Evolutionary conservation across 1,140 invertebrate genomes (phyloP).

Genomic region (Drosophila elegans): DNA sequence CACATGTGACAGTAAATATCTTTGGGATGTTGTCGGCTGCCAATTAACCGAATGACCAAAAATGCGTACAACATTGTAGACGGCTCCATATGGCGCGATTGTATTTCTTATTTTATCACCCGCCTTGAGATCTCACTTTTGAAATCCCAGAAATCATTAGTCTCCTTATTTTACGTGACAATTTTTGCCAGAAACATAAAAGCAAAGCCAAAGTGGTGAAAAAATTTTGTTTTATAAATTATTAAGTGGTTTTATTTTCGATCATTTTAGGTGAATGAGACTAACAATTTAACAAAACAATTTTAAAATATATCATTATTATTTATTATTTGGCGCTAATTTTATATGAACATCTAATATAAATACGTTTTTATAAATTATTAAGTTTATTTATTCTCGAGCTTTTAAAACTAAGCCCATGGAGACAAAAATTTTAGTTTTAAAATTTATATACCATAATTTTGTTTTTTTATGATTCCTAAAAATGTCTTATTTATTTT

Average conservation of each 20-base stretch:
- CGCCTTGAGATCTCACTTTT: constrained; percentile 63
- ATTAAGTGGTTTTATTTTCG: not conserved
- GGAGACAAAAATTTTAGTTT: not conserved
- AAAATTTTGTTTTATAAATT: not conserved
- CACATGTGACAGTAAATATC: constrained; percentile 61
- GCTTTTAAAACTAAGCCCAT: no score
- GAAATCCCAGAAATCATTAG: constrained; percentile 81
- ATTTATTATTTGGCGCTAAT: no score
- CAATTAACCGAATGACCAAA: constrained; percentile 71
- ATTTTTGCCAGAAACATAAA: constrained; percentile 19
- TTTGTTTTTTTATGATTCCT: not conserved
- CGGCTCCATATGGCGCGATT: constrained; percentile 33
- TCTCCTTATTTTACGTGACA: constrained; percentile 62
- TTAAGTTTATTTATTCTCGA: no score
- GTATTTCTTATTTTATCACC: constrained; percentile 47
- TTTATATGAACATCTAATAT: no score
- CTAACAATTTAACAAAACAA: no score
- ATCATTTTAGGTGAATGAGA: not conserved
- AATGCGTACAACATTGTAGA: constrained; percentile 46
- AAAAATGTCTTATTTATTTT: no score
- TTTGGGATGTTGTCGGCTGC: constrained; percentile 72
- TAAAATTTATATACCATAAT: not conserved
- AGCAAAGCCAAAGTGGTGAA: not conserved
- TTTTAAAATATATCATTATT: no score
- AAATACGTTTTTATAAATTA: no score